Percentiles rank a stretch among this genome's conserved stretches.
These are phyloP conservation scores for Macaca mulatta DNA, from an alignment of 2,113 vertebrate species.

Conservation along the genomic window DNA sequence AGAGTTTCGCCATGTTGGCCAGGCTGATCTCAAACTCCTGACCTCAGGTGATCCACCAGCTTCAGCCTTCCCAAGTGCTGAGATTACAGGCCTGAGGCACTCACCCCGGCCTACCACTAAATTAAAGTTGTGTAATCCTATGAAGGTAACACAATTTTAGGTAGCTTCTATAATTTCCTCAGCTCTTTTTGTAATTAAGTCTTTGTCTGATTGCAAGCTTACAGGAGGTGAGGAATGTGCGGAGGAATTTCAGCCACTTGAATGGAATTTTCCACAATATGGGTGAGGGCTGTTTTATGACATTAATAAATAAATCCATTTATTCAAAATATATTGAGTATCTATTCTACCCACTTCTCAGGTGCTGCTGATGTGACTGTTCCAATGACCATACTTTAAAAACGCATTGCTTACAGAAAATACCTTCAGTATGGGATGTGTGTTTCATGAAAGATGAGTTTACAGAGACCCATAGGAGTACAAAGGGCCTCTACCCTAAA, in stretches of 20 bases:
- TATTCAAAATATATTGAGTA: background rate
- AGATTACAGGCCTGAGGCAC: no score
- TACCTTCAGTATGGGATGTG: background rate
- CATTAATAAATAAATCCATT: background rate
- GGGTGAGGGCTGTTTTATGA: background rate
- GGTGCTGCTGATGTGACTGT: background rate
- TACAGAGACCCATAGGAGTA: background rate
- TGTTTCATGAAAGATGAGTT: background rate
- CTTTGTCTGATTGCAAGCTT: background rate
- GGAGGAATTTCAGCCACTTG: background rate
- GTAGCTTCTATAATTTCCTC: background rate
- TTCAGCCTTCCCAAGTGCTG: no score
- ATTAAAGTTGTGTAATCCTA: background rate
- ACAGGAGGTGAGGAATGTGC: background rate
- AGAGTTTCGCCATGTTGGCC: no score
- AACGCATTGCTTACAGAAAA: background rate
- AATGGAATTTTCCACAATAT: background rate
- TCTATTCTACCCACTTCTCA: background rate
- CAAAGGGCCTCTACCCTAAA: background rate
- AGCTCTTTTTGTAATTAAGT: background rate
- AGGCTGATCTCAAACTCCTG: no score
- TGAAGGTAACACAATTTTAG: background rate
- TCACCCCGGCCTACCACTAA: background rate
- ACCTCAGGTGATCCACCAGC: no score
- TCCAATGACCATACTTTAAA: background rate